These are phyloP conservation scores for Sussaba pulchella DNA, from an alignment of 2,888 invertebrate species.

Conservation along the genomic window DNA sequence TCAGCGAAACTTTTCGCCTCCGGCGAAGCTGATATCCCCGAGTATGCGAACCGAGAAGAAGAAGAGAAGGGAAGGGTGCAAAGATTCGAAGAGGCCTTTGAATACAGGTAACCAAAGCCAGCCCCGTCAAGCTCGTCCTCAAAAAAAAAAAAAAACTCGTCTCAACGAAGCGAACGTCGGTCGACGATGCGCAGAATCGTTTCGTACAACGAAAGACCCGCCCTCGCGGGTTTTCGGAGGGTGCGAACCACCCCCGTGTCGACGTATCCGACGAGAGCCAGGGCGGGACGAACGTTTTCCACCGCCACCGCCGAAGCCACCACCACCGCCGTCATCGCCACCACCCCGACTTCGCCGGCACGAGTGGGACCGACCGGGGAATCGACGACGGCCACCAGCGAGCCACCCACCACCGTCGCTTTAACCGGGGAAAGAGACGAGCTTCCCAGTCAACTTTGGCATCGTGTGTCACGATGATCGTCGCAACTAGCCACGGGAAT, in stretches of 20 bases:
- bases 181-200: conserved; percentile 63
- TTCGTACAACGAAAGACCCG: conserved; percentile 60
- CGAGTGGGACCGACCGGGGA: conserved; percentile 36
- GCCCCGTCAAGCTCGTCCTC: neutral
- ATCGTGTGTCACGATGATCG: conserved; percentile 80
- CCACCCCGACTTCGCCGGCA: conserved; percentile 31
- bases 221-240: conserved; percentile 57
- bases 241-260: conserved; percentile 68
- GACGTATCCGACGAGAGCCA: conserved; percentile 64
- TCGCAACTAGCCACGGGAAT: conserved; percentile 65
- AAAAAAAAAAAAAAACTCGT: neutral
- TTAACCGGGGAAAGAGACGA: conserved; percentile 42
- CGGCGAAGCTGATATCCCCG: conserved; percentile 23
- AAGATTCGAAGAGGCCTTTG: neutral
- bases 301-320: too few species aligned
- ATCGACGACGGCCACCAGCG: conserved; percentile 34
- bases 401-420: conserved; percentile 43
- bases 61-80: neutral
- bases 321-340: too few species aligned
- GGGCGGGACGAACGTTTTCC: conserved; percentile 55
- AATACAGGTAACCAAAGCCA: neutral
- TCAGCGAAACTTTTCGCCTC: conserved; percentile 33
- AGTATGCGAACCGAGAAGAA: neutral
- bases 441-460: conserved; percentile 71
- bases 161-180: conserved; percentile 1